Evolutionary conservation across 1,140 invertebrate genomes (phyloP), one percentile per base, ranked within the genome.

Genomic region (Brachystomella parvula): DNA sequence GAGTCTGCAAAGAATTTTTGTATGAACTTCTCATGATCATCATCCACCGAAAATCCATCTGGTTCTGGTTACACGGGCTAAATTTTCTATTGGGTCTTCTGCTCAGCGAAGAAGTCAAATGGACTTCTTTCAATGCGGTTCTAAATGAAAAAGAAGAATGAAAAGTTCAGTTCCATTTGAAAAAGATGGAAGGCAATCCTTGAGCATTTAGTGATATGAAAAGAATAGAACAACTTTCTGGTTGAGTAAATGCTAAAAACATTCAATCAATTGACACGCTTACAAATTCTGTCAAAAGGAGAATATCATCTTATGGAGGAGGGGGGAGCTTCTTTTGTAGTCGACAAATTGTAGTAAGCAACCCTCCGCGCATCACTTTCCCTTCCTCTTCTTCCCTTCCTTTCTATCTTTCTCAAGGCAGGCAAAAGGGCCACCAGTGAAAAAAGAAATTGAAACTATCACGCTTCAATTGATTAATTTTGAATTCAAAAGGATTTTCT

Each of bases 221-320:
- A 69, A 69, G 64, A 69, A 69, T 63, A 69, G 56, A 61, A 66
- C 68, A 69, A 69, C 68, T 69, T 69, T 69, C 68, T 66, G 68
- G 49, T 57, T 69, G 56, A 69, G 39, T 69, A 49, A 31, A 66
- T 62, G 63, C 64, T 33, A 15, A 66, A 66, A 66, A 28, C 49
- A 63, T 66, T n/a, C 49, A 69, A 69, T 69, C 68, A 69, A 69
- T 69, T 66, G 64, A 69, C 64, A 69, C 67, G 61, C 67, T 69
- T 65, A 30, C 62, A 67, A 53, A 19, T 24, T 53, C 49, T 53
- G 49, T 53, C 49, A 53, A 53, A 53, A 24, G 49, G 24, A 39
- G 24, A 53, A 24, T 53, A 53, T 53, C 49, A 53, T 53, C 49
- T 53, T 53, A 53, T 53, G 12, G 6, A 53, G 24, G 49, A 24